A percentile compares a stretch with the other conserved stretches of the same genome.
phyloP scores from a whole-genome alignment of 2,797 vertebrate genomes.

The Danio kyathit region DNA sequence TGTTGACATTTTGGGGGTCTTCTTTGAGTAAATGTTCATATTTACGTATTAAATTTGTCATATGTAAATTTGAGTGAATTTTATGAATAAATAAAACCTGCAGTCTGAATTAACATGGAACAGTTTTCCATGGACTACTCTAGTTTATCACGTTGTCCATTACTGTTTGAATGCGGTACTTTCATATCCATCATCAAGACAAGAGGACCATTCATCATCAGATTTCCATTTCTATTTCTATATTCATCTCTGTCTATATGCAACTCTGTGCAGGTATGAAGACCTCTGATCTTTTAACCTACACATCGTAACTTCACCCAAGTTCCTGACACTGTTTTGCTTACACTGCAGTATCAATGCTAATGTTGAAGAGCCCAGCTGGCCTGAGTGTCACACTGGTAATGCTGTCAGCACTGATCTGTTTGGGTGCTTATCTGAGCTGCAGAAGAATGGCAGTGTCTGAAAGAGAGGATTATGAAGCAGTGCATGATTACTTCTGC shows the following conservation, averaged over 20 bases:
- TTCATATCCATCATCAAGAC: not conserved
- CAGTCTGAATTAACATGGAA: not conserved
- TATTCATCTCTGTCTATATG: not conserved
- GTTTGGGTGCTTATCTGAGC: slow-evolving; percentile 38
- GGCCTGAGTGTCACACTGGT: slow-evolving; percentile 33
- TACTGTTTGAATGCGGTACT: not conserved
- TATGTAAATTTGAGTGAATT: too few relatives aligned
- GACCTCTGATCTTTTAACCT: slow-evolving; percentile 48
- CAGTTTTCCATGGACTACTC: not conserved
- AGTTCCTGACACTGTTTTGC: slow-evolving; percentile 24
- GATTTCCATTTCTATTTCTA: not conserved
- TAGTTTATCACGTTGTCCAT: not conserved
- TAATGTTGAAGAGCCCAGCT: slow-evolving; percentile 24
- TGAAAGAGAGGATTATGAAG: slow-evolving; percentile 58
- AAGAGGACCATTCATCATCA: not conserved
- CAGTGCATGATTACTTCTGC: slow-evolving; percentile 55
- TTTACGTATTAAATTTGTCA: too few relatives aligned
- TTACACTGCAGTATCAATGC: slow-evolving; percentile 17
- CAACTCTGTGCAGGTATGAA: slow-evolving; percentile 11
- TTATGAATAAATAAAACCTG: not conserved
- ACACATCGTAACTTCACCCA: slow-evolving; percentile 44
- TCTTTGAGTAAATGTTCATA: too few relatives aligned
- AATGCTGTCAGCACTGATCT: slow-evolving; percentile 39
- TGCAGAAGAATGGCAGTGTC: slow-evolving; percentile 44
- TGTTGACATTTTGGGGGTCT: too few relatives aligned